phyloP scores from a whole-genome alignment of 2,888 invertebrate genomes.

The Drosophila silvestris region DNA sequence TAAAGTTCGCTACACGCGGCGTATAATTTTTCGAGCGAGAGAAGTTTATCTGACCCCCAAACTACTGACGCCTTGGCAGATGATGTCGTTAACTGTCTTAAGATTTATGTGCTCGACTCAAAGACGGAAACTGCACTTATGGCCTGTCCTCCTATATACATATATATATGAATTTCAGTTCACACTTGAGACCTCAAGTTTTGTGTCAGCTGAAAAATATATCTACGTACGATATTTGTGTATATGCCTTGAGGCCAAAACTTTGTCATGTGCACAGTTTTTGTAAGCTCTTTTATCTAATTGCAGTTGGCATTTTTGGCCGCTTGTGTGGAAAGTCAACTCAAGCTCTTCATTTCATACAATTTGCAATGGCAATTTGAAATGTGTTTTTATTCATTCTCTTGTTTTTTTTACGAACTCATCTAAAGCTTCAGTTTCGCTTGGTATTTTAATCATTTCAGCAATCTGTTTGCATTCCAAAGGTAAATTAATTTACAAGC shows the following conservation, averaged over 20 bases:
- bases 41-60: conserved; percentile 31
- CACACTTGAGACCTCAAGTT: conserved; percentile 78
- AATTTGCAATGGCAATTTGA: conserved; percentile 63
- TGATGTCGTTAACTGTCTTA: conserved; percentile 79
- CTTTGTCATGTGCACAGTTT: conserved; percentile 70
- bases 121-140: conserved; percentile 77
- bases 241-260: conserved; percentile 41
- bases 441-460: conserved; percentile 63
- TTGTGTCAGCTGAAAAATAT: conserved; percentile 58
- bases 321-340: conserved; percentile 32
- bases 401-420: conserved; percentile 25
- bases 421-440: conserved; percentile 5
- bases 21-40: conserved; percentile 61
- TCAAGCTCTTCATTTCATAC: conserved; percentile 54
- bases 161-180: conserved; percentile 54
- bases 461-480: conserved; percentile 52
- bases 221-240: neutral
- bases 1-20: conserved; percentile 58
- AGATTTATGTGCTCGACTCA: conserved; percentile 75
- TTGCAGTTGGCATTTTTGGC: conserved; percentile 27
- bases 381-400: conserved; percentile 30
- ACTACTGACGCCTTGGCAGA: conserved; percentile 55
- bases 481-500: conserved; percentile 68
- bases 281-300: conserved; percentile 58
- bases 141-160: conserved; percentile 18